Evolutionary conservation across 2,888 invertebrate species (phyloP).

Genomic region (Didymodactylos carnosus): DNA sequence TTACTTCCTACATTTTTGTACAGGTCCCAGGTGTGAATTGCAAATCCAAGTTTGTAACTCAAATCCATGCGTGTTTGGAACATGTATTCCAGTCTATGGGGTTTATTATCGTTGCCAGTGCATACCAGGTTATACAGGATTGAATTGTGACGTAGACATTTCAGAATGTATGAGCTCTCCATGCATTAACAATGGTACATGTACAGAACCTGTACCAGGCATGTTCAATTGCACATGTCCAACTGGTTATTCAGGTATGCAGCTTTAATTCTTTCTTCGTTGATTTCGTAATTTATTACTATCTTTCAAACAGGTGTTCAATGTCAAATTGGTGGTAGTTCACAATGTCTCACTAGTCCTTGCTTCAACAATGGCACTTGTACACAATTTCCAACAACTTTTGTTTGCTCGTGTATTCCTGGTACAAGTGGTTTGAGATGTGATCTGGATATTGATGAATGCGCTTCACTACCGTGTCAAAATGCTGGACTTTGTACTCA

Average conservation of each 20-base stretch:
- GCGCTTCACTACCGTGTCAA: slow-evolving; percentile 9
- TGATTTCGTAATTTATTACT: neutral
- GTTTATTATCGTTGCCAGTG: slow-evolving; percentile 6
- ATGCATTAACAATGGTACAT: slow-evolving; percentile 24
- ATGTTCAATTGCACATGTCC: slow-evolving; percentile 3
- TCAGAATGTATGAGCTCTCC: slow-evolving; percentile 20
- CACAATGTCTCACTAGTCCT: slow-evolving; percentile 3
- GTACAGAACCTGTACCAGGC: slow-evolving; percentile 15
- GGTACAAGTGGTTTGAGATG: slow-evolving; percentile 9
- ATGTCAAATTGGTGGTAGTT: slow-evolving; percentile 8
- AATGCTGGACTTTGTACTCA: slow-evolving; percentile 5
- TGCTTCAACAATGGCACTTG: slow-evolving; percentile 12
- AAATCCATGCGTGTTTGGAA: slow-evolving; percentile 10
- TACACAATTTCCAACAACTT: neutral
- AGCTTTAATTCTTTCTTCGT: neutral
- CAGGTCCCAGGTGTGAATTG: neutral
- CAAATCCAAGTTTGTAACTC: slow-evolving; percentile 6
- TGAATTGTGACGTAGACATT: neutral
- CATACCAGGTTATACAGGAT: slow-evolving; percentile 6
- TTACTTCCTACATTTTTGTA: too few species aligned
- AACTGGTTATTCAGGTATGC: neutral
- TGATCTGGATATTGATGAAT: slow-evolving; percentile 3
- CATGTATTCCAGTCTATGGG: neutral
- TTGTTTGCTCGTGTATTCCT: slow-evolving; percentile 1
- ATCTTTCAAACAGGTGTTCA: neutral